Evolutionary conservation across 1,140 invertebrate species (phyloP).

Genomic region (Leptinotarsa texana): DNA sequence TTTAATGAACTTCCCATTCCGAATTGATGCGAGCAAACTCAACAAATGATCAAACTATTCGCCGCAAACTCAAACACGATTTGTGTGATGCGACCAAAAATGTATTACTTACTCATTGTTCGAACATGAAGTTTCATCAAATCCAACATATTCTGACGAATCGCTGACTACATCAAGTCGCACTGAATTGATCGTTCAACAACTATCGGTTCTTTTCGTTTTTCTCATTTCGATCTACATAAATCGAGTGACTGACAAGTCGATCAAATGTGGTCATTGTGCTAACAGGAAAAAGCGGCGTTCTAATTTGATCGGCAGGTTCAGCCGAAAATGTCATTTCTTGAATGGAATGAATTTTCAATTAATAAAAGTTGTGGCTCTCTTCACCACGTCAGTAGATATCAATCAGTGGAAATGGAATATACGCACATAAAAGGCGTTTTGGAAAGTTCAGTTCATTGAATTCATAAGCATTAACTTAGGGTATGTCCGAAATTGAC

Average conservation of each 20-base stretch:
- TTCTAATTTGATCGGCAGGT: no score
- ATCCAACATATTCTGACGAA: not conserved
- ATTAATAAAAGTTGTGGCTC: not conserved
- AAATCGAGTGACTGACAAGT: not conserved
- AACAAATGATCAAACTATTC: no score
- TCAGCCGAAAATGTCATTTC: no score
- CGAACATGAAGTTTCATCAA: not conserved
- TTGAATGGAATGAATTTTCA: conserved; percentile 3
- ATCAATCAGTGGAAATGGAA: no score
- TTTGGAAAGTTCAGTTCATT: no score
- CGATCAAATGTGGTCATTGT: not conserved
- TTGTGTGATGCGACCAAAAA: no score
- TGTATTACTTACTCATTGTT: not conserved
- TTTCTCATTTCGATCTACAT: conserved; percentile 5
- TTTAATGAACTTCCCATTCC: no score
- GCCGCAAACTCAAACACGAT: no score
- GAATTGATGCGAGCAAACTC: no score
- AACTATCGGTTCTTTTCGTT: not conserved
- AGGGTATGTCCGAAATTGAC: no score
- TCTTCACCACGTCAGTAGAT: not conserved
- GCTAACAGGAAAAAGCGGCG: not conserved
- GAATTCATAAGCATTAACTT: no score
- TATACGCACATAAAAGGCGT: no score
- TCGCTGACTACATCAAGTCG: not conserved
- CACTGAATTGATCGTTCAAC: not conserved